phyloP scores from a whole-genome alignment of 2,113 vertebrate species.

The Eulemur macaco region DNA sequence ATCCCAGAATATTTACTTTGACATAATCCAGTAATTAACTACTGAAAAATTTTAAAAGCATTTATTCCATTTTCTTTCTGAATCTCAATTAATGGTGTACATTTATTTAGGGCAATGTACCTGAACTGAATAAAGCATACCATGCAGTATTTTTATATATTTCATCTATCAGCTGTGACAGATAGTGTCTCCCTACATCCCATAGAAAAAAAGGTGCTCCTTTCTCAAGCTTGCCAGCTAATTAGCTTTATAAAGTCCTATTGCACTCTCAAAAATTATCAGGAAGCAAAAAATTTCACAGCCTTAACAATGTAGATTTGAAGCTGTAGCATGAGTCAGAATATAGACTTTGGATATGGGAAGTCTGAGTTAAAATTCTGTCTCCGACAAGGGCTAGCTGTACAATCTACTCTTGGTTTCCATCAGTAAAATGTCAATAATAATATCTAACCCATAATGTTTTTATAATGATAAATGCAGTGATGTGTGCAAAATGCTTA shows the following conservation, averaged over 20 bases:
- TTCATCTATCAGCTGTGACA: background rate
- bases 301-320: background rate
- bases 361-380: background rate
- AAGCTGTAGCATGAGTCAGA: background rate
- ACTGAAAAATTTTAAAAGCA: background rate
- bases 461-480: background rate
- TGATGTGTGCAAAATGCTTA: constrained; percentile 10
- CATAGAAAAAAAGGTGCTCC: background rate
- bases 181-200: background rate
- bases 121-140: background rate
- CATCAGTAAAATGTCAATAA: background rate
- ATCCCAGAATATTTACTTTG: background rate
- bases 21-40: background rate
- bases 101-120: background rate
- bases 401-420: background rate
- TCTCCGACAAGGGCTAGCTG: background rate
- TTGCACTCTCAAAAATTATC: background rate
- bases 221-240: background rate
- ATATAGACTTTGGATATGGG: background rate
- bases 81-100: background rate
- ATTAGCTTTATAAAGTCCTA: background rate
- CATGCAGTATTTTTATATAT: background rate
- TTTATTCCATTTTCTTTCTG: background rate
- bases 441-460: background rate
- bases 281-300: background rate